These are phyloP conservation scores for Epistrophe grossulariae DNA, from an alignment of 2,888 invertebrate species.

Conservation along the genomic window DNA sequence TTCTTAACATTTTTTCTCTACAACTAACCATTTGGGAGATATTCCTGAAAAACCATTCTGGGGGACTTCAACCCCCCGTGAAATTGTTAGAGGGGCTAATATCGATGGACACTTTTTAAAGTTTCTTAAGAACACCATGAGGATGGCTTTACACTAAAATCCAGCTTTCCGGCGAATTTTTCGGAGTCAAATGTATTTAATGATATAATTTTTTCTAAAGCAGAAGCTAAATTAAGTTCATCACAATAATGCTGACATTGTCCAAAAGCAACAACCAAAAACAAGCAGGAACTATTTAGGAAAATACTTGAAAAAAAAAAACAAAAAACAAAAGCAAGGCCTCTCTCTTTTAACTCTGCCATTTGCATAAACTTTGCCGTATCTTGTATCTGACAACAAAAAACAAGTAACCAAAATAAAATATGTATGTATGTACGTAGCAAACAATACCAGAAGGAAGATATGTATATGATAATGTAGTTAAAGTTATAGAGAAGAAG, in stretches of 20 bases:
- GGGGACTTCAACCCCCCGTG: too few species aligned
- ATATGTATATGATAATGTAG: slow-evolving; percentile 9
- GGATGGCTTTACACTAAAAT: too few species aligned
- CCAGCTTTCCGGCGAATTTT: too few species aligned
- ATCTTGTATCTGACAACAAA: slow-evolving; percentile 24
- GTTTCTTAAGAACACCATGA: too few species aligned
- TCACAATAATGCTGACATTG: neutral
- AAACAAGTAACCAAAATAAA: slow-evolving; percentile 13
- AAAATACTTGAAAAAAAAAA: neutral
- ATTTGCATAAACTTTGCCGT: slow-evolving; percentile 59
- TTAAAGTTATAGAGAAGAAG: neutral
- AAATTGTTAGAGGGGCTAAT: too few species aligned
- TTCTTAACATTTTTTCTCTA: too few species aligned
- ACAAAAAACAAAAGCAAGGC: neutral
- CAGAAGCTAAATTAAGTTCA: neutral
- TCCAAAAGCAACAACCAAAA: neutral
- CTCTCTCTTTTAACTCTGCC: slow-evolving; percentile 12
- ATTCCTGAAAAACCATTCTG: too few species aligned
- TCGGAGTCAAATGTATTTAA: too few species aligned
- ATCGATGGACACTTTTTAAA: too few species aligned
- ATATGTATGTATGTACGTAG: neutral
- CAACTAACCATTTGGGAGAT: too few species aligned
- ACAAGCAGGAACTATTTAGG: slow-evolving; percentile 10
- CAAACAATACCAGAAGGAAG: slow-evolving; percentile 39
- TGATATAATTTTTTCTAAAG: neutral